phyloP scores from a whole-genome alignment of 30 jellyfish, hydroid and myxozoan species.

The Aurelia aurita region DNA sequence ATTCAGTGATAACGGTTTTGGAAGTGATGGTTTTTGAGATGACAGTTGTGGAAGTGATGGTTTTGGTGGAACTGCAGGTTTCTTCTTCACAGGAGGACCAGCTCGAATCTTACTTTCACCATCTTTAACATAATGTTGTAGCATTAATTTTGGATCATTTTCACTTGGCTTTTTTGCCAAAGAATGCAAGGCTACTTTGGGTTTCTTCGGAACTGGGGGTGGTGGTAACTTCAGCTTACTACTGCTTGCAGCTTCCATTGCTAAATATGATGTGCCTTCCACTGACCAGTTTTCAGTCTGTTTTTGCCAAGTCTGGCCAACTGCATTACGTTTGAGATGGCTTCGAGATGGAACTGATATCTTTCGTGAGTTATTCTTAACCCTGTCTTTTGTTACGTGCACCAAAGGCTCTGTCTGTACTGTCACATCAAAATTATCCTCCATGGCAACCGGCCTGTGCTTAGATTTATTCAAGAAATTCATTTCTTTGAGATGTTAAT shows the following conservation, averaged over 20 bases:
- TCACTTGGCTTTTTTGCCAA: not conserved
- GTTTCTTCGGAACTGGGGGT: conserved; percentile 77
- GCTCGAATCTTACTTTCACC: not conserved
- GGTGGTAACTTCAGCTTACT: conserved; percentile 56
- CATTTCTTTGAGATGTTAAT: conserved; percentile 21
- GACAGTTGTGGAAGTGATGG: not conserved
- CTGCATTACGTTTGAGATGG: conserved; percentile 48
- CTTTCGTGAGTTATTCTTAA: conserved; percentile 57
- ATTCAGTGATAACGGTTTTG: not conserved
- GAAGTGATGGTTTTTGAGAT: not conserved
- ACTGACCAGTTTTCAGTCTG: conserved; percentile 1
- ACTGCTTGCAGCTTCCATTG: not conserved
- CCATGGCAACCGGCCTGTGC: conserved; percentile 54
- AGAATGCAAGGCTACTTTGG: conserved; percentile 7
- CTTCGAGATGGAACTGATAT: conserved; percentile 41
- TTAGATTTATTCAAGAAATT: conserved; percentile 8
- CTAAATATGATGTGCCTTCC: not conserved
- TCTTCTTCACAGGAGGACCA: not conserved
- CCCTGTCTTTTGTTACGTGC: conserved; percentile 66
- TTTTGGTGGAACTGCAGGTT: conserved; percentile 66
- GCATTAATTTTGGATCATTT: too few relatives aligned
- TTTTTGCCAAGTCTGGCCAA: not conserved
- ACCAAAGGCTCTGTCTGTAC: conserved; percentile 52
- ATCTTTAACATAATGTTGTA: not conserved
- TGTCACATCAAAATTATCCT: conserved; percentile 52